phyloP scores from a whole-genome alignment of 2,113 vertebrate genomes.

The Dendropsophus ebraccatus region DNA sequence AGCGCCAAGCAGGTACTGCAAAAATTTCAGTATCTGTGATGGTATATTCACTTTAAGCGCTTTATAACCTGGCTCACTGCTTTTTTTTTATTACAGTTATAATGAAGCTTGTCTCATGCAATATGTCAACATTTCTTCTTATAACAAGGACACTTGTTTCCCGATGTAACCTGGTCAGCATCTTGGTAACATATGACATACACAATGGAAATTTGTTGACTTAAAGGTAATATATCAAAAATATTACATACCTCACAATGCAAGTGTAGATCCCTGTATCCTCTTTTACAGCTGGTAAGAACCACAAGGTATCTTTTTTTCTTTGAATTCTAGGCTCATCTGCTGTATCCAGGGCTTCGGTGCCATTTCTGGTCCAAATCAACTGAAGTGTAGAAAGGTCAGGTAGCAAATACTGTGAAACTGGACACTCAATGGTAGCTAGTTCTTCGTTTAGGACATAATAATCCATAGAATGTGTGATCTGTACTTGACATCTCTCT shows the following conservation, averaged over 20 bases:
- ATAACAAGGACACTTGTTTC: too few relatives aligned
- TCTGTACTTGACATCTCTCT: conserved; percentile 69
- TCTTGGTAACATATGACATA: too few relatives aligned
- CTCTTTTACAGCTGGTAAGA: conserved; percentile 76
- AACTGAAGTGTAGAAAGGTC: conserved; percentile 60
- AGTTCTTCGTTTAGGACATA: conserved; percentile 78
- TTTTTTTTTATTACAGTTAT: too few relatives aligned
- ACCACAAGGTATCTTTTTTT: conserved; percentile 73
- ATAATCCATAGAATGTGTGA: conserved; percentile 63
- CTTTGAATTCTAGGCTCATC: conserved; percentile 68
- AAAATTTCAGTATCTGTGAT: too few relatives aligned
- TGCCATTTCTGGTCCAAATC: conserved; percentile 71
- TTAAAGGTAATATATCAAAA: not conserved
- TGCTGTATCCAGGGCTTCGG: conserved; percentile 35
- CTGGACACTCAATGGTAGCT: conserved; percentile 78
- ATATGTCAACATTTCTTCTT: too few relatives aligned
- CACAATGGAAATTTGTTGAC: not conserved
- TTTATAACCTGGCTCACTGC: too few relatives aligned
- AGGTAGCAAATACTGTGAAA: conserved; percentile 58
- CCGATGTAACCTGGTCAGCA: too few relatives aligned
- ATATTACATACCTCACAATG: conserved; percentile 73
- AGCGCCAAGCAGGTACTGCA: too few relatives aligned
- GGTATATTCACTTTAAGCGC: too few relatives aligned
- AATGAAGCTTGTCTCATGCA: too few relatives aligned
- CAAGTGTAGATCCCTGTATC: conserved; percentile 87